Conservation (phyloP, 1,140 invertebrate species). For the Drosophila simulans region DNA sequence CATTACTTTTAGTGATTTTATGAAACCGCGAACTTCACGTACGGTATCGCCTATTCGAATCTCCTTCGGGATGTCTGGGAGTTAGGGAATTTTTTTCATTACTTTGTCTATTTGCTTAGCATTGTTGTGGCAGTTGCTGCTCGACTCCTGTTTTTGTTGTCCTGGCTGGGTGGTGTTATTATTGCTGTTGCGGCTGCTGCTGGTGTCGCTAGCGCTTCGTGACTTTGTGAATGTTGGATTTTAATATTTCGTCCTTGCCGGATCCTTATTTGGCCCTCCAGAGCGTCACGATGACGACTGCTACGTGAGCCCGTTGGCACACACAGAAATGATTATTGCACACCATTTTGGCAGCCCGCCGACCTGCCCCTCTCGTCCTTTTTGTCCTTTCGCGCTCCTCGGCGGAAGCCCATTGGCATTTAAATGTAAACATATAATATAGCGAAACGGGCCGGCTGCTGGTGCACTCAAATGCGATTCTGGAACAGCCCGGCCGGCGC, state of each 20-base stretch:
- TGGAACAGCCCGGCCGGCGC: slow-evolving; percentile 52
- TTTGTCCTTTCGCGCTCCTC: not conserved
- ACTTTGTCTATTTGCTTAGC: slow-evolving; percentile 73
- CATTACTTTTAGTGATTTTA: not conserved
- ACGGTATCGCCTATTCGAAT: slow-evolving; percentile 13
- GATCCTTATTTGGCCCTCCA: slow-evolving; percentile 32
- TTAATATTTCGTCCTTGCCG: slow-evolving; percentile 69
- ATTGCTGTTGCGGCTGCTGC: slow-evolving; percentile 56
- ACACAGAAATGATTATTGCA: slow-evolving; percentile 75
- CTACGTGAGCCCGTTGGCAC: slow-evolving; percentile 69
- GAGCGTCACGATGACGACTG: slow-evolving; percentile 70
- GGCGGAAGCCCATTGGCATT: slow-evolving; percentile 43
- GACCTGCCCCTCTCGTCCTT: not conserved
- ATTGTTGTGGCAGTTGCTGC: slow-evolving; percentile 56
- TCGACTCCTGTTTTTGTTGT: slow-evolving; percentile 8
- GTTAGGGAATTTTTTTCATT: slow-evolving; percentile 61
- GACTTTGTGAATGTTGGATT: slow-evolving; percentile 70
- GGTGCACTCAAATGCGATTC: slow-evolving; percentile 76
- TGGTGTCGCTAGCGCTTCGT: slow-evolving; percentile 55
- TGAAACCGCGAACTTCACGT: too few species aligned
- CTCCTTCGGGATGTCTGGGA: not conserved
- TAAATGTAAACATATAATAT: slow-evolving; percentile 66
- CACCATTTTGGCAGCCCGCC: slow-evolving; percentile 55
- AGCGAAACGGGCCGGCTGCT: slow-evolving; percentile 11
- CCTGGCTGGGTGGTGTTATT: slow-evolving; percentile 41